A percentile compares a stretch with the other conserved stretches of the same genome.
phyloP scores from a whole-genome alignment of 2,113 vertebrate genomes.

The Sigmodon hispidus region DNA sequence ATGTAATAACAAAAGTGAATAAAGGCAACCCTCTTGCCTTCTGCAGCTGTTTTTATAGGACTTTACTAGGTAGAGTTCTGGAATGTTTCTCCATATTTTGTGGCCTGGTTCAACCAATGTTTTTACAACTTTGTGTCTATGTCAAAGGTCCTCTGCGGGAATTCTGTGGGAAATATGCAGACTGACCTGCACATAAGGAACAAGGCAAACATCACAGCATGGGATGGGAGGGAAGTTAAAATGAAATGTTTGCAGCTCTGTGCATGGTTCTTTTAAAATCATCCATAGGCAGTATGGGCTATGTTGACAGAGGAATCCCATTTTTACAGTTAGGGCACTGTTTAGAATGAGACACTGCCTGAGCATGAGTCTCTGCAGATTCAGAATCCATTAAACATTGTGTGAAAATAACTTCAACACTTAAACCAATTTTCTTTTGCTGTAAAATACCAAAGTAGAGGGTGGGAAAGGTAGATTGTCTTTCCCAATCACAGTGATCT shows the following conservation, averaged over 20 bases:
- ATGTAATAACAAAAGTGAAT: conserved; percentile 66
- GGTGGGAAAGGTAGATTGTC: not conserved
- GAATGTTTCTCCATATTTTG: conserved; percentile 81
- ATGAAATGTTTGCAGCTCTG: conserved; percentile 82
- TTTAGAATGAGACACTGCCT: conserved; percentile 63
- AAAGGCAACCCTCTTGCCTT: conserved; percentile 61
- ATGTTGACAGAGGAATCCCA: conserved; percentile 58
- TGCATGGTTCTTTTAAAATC: conserved; percentile 74
- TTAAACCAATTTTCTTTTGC: conserved; percentile 62
- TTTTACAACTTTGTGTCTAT: conserved; percentile 83
- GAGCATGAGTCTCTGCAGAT: conserved; percentile 61
- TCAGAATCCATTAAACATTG: conserved; percentile 54
- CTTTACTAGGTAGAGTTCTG: conserved; percentile 79
- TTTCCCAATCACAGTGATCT: conserved; percentile 60
- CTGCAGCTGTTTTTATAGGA: conserved; percentile 74
- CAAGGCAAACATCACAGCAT: conserved; percentile 87
- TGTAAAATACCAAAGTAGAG: not conserved
- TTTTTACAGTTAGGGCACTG: conserved; percentile 53
- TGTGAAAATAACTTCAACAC: conserved; percentile 51
- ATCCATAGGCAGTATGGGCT: conserved; percentile 65
- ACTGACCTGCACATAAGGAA: conserved; percentile 84
- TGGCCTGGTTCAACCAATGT: conserved; percentile 83
- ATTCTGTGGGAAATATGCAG: conserved; percentile 88
- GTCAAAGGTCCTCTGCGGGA: conserved; percentile 88
- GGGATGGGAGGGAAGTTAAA: conserved; percentile 81